Evolutionary conservation across 2,797 vertebrate genomes (phyloP).

Genomic region (Benthosema pterotum): DNA sequence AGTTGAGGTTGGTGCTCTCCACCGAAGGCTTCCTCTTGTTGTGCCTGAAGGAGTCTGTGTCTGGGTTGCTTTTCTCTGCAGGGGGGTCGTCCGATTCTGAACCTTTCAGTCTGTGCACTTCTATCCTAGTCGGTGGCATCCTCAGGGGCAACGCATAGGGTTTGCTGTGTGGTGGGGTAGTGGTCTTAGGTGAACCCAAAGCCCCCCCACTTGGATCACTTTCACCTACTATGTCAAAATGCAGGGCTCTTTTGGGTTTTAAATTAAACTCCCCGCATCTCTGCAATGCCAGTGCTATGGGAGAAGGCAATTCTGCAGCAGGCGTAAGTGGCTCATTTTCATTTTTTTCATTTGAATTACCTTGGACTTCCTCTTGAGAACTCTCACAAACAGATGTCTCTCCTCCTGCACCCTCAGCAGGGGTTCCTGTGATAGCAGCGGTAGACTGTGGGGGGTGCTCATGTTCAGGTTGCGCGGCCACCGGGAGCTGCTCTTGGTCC

Average conservation of each 20-base stretch:
- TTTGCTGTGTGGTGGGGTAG: constrained; percentile 64
- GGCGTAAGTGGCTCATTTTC: constrained; percentile 23
- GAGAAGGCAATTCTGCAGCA: constrained; percentile 26
- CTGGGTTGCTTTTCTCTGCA: constrained; percentile 6
- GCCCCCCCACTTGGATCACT: neutral
- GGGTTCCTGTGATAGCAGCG: neutral
- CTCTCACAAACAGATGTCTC: constrained; percentile 2
- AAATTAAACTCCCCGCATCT: constrained; percentile 37
- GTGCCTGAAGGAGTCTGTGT: constrained; percentile 32
- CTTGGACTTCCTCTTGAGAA: constrained; percentile 9
- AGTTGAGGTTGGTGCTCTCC: constrained; percentile 52
- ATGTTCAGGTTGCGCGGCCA: constrained; percentile 18
- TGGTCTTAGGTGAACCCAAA: constrained; percentile 6
- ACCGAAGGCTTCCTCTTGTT: constrained; percentile 52
- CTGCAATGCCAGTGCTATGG: constrained; percentile 48
- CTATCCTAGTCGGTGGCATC: constrained; percentile 62
- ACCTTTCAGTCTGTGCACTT: constrained; percentile 30
- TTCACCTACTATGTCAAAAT: constrained; percentile 34
- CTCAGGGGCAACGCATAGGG: constrained; percentile 85
- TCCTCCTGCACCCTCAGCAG: neutral
- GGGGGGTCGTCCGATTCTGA: constrained; percentile 28
- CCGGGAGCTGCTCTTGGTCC: neutral
- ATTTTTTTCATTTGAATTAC: neutral
- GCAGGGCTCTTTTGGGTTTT: constrained; percentile 39
- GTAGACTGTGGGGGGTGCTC: constrained; percentile 43